These are phyloP conservation scores for Cephus nigrinus DNA, from an alignment of 2,888 invertebrate species.

Conservation along the genomic window DNA sequence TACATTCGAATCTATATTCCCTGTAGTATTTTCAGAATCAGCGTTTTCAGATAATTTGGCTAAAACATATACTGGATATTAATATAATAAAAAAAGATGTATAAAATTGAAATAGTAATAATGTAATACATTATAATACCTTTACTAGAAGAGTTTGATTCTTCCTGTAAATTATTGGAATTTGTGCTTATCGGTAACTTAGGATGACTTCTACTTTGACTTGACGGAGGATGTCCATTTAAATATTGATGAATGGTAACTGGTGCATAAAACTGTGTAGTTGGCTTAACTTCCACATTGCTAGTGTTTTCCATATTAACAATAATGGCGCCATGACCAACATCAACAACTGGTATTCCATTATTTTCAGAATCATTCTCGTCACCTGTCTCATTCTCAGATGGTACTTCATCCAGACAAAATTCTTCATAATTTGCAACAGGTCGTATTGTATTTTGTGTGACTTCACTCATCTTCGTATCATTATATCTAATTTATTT, in stretches of 20 bases:
- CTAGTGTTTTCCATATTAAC: conserved; percentile 68
- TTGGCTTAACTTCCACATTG: conserved; percentile 69
- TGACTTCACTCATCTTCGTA: neutral
- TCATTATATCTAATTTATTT: neutral
- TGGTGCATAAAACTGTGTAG: conserved; percentile 69
- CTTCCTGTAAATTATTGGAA: neutral
- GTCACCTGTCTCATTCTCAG: neutral
- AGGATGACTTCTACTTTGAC: neutral
- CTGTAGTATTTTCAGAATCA: neutral
- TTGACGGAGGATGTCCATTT: conserved; percentile 39
- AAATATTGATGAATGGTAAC: conserved; percentile 68
- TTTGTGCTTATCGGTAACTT: neutral
- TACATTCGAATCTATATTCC: neutral
- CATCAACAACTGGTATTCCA: conserved; percentile 6
- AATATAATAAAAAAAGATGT: neutral
- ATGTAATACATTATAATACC: neutral
- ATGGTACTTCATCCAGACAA: neutral
- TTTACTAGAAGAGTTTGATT: neutral
- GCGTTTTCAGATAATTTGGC: neutral
- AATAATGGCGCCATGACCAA: conserved; percentile 41
- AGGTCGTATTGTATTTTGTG: neutral
- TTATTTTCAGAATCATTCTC: conserved; percentile 2
- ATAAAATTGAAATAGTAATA: neutral
- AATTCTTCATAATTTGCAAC: neutral
- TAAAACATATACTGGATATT: neutral